Percentiles rank a stretch among this genome's conserved stretches.
These are phyloP conservation scores for Hermetia illucens DNA, from an alignment of 1,140 invertebrate genomes.

Conservation along the genomic window DNA sequence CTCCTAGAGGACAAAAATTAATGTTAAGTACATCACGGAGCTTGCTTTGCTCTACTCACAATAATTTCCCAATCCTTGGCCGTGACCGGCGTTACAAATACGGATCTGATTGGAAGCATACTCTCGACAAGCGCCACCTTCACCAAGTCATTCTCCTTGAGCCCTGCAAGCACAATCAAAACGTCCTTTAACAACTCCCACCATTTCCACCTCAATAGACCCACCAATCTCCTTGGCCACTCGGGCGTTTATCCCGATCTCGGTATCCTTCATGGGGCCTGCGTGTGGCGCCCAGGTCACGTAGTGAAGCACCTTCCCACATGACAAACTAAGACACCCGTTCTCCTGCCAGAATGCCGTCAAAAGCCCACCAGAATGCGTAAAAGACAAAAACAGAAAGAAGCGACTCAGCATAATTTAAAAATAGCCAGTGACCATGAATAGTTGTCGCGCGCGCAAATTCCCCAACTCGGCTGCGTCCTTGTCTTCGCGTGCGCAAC, in stretches of 20 bases:
- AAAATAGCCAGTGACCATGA: no score
- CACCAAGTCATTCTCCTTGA: conserved; percentile 26
- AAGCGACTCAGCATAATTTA: no score
- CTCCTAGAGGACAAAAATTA: conserved; percentile 22
- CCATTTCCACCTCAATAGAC: neutral
- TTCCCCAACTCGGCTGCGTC: no score
- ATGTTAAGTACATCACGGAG: no score
- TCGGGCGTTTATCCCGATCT: conserved; percentile 31
- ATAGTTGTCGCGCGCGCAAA: no score
- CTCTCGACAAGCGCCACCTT: conserved; percentile 27
- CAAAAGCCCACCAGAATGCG: no score
- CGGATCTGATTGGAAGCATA: conserved; percentile 20
- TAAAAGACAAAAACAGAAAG: no score
- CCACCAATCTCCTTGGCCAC: conserved; percentile 29
- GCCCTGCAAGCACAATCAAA: conserved; percentile 13
- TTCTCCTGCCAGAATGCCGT: conserved; percentile 18
- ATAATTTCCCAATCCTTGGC: conserved; percentile 31
- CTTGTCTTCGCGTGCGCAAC: no score
- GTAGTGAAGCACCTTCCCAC: conserved; percentile 17
- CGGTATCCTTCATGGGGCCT: conserved; percentile 25
- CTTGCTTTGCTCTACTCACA: conserved; percentile 11
- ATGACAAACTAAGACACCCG: conserved; percentile 24
- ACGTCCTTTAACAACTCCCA: conserved; percentile 6
- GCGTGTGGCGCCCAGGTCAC: conserved; percentile 23
- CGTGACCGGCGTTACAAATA: conserved; percentile 26